Evolutionary conservation across 2,888 invertebrate species (phyloP).

Genomic region (Tanytarsus gracilentus): DNA sequence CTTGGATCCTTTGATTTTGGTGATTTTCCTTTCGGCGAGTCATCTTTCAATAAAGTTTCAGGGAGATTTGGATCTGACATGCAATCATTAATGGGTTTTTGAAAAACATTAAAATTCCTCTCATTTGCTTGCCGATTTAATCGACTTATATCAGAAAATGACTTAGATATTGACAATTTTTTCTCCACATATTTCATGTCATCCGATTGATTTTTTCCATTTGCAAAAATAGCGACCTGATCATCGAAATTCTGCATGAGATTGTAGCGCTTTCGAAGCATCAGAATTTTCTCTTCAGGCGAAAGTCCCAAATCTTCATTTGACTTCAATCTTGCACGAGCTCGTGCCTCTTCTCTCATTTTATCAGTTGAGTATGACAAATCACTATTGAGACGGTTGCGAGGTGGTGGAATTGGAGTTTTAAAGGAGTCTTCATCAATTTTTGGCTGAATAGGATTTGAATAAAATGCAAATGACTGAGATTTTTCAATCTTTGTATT

Average conservation of each 20-base stretch:
- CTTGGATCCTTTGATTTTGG: slow-evolving; percentile 34
- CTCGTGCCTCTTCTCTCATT: slow-evolving; percentile 54
- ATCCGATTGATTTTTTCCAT: slow-evolving; percentile 32
- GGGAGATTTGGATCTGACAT: slow-evolving; percentile 52
- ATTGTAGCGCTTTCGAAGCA: slow-evolving; percentile 43
- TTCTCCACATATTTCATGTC: slow-evolving; percentile 36
- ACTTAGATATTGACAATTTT: slow-evolving; percentile 43
- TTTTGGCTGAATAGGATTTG: slow-evolving; percentile 31
- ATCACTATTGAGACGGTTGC: slow-evolving; percentile 32
- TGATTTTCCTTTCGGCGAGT: slow-evolving; percentile 33
- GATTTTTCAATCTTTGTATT: too few species aligned
- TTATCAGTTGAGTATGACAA: slow-evolving; percentile 46
- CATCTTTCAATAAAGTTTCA: slow-evolving; percentile 32
- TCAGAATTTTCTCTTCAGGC: slow-evolving; percentile 55
- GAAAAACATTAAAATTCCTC: slow-evolving; percentile 31
- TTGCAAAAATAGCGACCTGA: neutral
- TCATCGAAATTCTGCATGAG: slow-evolving; percentile 34
- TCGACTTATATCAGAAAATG: slow-evolving; percentile 40
- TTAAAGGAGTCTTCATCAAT: slow-evolving; percentile 39
- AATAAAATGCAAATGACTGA: slow-evolving; percentile 37
- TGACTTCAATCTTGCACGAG: slow-evolving; percentile 56
- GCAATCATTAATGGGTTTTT: slow-evolving; percentile 39
- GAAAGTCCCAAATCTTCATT: slow-evolving; percentile 66
- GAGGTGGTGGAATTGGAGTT: slow-evolving; percentile 46
- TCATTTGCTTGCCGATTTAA: slow-evolving; percentile 4